phyloP scores from a whole-genome alignment of 1,140 invertebrate genomes.

The Heliconius congener region DNA sequence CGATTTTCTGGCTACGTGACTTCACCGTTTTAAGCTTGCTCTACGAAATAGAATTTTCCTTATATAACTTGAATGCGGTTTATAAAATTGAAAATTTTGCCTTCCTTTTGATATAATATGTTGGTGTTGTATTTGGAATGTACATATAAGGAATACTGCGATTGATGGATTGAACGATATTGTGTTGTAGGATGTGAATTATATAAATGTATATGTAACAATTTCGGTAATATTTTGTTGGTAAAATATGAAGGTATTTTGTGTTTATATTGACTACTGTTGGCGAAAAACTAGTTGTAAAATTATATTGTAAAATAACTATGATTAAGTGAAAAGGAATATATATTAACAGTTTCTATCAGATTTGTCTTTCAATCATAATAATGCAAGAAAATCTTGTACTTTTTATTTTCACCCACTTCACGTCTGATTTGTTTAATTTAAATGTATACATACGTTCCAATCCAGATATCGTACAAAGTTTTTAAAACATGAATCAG shows the following conservation, averaged over 20 bases:
- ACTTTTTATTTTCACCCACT: too few relatives aligned
- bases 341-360: too few relatives aligned
- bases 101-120: constrained; percentile 17
- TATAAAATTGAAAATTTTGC: constrained; percentile 37
- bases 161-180: background rate
- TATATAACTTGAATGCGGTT: constrained; percentile 25
- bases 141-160: background rate
- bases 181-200: background rate
- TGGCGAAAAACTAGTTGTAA: too few relatives aligned
- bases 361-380: too few relatives aligned
- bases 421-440: too few relatives aligned
- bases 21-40: constrained; percentile 41
- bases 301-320: too few relatives aligned
- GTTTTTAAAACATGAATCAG: too few relatives aligned
- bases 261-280: too few relatives aligned
- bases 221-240: background rate
- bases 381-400: too few relatives aligned
- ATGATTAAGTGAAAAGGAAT: too few relatives aligned
- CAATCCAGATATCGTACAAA: too few relatives aligned
- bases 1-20: constrained; percentile 56
- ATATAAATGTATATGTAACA: background rate
- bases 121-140: constrained; percentile 1
- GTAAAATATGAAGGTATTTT: background rate
- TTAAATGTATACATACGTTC: too few relatives aligned
- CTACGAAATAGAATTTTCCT: constrained; percentile 38